Percentiles rank a stretch among this genome's conserved stretches.
Conservation (phyloP, 2,113 vertebrate genomes). For the Antigone vipio region DNA sequence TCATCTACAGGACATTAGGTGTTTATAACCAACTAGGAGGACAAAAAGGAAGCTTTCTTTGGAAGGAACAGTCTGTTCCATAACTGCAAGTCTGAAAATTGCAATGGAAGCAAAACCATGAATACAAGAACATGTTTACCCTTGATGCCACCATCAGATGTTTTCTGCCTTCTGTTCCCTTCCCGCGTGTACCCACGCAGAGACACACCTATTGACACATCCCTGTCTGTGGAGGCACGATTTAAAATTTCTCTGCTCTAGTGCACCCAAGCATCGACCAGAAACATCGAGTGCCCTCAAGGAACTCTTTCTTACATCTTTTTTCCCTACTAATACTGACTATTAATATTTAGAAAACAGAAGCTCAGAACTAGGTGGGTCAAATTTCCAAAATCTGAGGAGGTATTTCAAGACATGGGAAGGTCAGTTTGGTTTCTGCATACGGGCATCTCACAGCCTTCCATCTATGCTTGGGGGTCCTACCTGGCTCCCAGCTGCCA, state of each 20-base stretch:
- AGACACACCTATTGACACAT: slow-evolving; percentile 15
- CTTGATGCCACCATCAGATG: background rate
- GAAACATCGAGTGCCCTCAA: background rate
- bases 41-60: background rate
- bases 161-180: background rate
- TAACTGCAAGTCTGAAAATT: background rate
- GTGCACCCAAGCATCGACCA: background rate
- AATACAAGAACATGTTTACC: background rate
- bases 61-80: background rate
- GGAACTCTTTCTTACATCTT: background rate
- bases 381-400: background rate
- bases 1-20: background rate
- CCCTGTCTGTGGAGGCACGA: background rate
- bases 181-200: background rate
- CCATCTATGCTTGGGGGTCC: background rate
- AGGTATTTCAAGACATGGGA: fast-evolving
- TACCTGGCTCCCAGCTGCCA: background rate
- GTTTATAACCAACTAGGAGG: background rate
- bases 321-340: background rate
- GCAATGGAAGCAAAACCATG: background rate
- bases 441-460: background rate
- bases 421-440: background rate
- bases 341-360: background rate
- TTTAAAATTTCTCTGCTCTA: background rate
- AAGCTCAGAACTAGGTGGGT: background rate